These are phyloP conservation scores for Drosophila watanabei DNA, from an alignment of 1,140 invertebrate species.

Conservation along the genomic window DNA sequence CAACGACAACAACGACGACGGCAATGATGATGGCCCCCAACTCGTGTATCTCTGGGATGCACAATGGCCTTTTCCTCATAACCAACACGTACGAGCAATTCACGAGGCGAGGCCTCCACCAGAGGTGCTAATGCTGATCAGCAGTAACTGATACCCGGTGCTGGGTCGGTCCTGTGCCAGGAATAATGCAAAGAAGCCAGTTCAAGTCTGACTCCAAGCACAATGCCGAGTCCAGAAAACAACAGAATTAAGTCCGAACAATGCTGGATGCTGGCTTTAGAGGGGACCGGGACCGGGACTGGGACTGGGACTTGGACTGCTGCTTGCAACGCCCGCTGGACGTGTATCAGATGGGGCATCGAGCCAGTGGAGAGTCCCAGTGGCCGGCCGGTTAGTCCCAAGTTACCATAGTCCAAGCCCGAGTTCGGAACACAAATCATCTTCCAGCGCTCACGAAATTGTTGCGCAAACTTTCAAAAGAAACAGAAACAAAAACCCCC, in stretches of 20 bases:
- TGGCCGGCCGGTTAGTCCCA: slow-evolving; percentile 22
- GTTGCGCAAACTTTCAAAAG: slow-evolving; percentile 80
- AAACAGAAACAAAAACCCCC: slow-evolving; percentile 49
- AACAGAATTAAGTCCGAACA: slow-evolving; percentile 74
- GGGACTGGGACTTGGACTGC: slow-evolving; percentile 52
- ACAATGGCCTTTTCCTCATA: slow-evolving; percentile 68
- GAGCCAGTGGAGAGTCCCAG: slow-evolving; percentile 48
- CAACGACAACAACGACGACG: slow-evolving; percentile 21
- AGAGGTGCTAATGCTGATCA: slow-evolving; percentile 83
- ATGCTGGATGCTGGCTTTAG: slow-evolving; percentile 19
- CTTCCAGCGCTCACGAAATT: slow-evolving; percentile 84
- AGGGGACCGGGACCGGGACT: slow-evolving; percentile 52
- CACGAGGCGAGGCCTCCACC: slow-evolving; percentile 71
- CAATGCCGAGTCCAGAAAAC: slow-evolving; percentile 52
- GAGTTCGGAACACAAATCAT: slow-evolving; percentile 80
- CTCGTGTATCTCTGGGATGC: slow-evolving; percentile 51
- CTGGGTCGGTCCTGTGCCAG: slow-evolving; percentile 27
- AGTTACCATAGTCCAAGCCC: slow-evolving; percentile 29
- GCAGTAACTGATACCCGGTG: slow-evolving; percentile 73
- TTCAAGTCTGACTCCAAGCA: slow-evolving; percentile 41
- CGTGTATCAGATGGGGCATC: slow-evolving; percentile 79
- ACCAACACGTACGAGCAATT: slow-evolving; percentile 80
- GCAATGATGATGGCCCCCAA: slow-evolving; percentile 38
- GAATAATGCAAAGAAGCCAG: slow-evolving; percentile 79
- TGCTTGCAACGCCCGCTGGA: slow-evolving; percentile 75